Evolutionary conservation across 30 jellyfish, hydroid and myxozoan genomes (phyloP), one percentile per base, ranked within the genome.

Genomic region (Catostylus mosaicus): DNA sequence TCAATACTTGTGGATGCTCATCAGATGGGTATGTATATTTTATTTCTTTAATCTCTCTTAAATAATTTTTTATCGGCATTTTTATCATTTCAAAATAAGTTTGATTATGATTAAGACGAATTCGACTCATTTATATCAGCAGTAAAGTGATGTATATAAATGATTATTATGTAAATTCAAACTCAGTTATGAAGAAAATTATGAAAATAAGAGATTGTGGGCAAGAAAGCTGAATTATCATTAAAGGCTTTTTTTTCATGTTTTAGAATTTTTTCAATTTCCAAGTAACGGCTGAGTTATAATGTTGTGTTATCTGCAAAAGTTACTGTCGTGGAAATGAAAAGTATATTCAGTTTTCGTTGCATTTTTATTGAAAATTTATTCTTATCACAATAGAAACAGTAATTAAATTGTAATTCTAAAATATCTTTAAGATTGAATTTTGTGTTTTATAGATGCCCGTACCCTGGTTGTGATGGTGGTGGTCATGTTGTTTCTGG

Each of bases 401-500:
- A 24, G 16, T 57, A 11, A 11, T 18, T 57, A 10, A 2, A 24
- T 57, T 11, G 14, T 57, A 11, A 26, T 23, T 30, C 16, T 0
- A 57, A 26, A 10, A n/a, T 16, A 10, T n/a, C 34, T 1, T 10
- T 2, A n/a, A 22, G n/a, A n/a, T n/a, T n/a, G n/a, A n/a, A n/a
- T n/a, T 72, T 23, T 32, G 5, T 30, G 8, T 47, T 9, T 59
- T 60, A 23, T 37, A 84, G 88, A 27, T 84, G 95, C 37, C 95
- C 95, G 1, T 64, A 72, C 33, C 95, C 95, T 43, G 83, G 82
- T 37, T 84, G 95, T 46, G 95, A 75, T 64, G 85, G 95, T 19
- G 73, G 34, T 24, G 95, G 95, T 46, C 78, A 77, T 54, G 82
- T 75, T 30, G 88, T 84, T 27, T 66, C 95, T 43, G 95, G 85